Evolutionary conservation across 1,140 invertebrate genomes (phyloP).

Genomic region (Drosophila neocordata): DNA sequence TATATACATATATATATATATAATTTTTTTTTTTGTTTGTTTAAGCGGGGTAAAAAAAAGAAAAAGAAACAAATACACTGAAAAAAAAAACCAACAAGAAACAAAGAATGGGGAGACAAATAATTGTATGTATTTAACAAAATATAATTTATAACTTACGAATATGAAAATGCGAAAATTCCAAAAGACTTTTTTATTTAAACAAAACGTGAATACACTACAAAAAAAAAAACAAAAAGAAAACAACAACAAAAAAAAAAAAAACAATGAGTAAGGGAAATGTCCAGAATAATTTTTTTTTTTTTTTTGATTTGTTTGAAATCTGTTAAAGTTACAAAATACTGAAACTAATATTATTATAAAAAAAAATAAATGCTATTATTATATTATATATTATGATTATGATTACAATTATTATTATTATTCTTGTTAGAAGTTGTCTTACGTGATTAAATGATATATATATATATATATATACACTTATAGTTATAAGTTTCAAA

Average conservation of each 20-base stretch:
- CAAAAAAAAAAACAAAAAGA: conserved; percentile 23
- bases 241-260: conserved; percentile 23
- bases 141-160: conserved; percentile 28
- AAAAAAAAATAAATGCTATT: background rate
- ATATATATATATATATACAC: conserved; percentile 4
- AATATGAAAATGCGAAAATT: conserved; percentile 73
- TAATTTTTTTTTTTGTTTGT: conserved; percentile 18
- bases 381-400: conserved; percentile 5
- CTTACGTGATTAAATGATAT: conserved; percentile 17
- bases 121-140: conserved; percentile 55
- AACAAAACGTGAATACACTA: conserved; percentile 19
- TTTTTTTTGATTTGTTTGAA: conserved; percentile 16
- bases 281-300: conserved; percentile 31
- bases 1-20: conserved; percentile 14
- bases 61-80: conserved; percentile 17
- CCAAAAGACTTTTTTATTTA: conserved; percentile 67
- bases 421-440: conserved; percentile 8
- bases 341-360: conserved; percentile 9
- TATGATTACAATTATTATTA: conserved; percentile 3
- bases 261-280: conserved; percentile 31
- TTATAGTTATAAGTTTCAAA: background rate
- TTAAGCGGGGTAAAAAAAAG: conserved; percentile 28
- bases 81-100: conserved; percentile 16
- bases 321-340: conserved; percentile 13
- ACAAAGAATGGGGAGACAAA: conserved; percentile 27